Conservation (phyloP, 2,797 vertebrate genomes). For the Tachyglossus aculeatus region DNA sequence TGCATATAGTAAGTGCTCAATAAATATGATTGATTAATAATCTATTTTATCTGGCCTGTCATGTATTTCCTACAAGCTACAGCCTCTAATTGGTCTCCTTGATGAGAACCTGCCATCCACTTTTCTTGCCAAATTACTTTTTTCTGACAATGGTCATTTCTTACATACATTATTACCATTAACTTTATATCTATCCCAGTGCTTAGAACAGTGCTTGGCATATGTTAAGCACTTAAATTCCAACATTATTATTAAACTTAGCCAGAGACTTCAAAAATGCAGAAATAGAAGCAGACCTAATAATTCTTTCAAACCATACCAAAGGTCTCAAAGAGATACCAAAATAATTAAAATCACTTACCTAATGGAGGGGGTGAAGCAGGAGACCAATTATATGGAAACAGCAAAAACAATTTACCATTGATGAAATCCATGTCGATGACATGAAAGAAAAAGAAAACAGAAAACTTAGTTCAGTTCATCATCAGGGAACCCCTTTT, state of each 20-base stretch:
- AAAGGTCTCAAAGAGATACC: neutral
- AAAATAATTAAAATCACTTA: conserved; percentile 66
- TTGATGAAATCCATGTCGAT: conserved; percentile 39
- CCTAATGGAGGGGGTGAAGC: conserved; percentile 62
- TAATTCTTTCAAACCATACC: neutral
- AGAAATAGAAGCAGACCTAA: neutral
- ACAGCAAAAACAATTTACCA: conserved; percentile 25
- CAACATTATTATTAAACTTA: neutral
- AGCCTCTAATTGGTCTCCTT: too few relatives aligned
- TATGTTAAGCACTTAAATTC: too few relatives aligned
- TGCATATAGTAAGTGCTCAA: too few relatives aligned
- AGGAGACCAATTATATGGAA: conserved; percentile 39
- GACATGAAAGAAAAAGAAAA: conserved; percentile 60
- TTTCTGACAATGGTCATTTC: too few relatives aligned
- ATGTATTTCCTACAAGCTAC: too few relatives aligned
- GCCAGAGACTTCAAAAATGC: neutral
- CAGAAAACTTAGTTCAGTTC: conserved; percentile 43
- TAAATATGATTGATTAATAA: too few relatives aligned
- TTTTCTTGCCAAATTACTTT: too few relatives aligned
- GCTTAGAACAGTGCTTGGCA: too few relatives aligned
- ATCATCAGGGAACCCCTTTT: conserved; percentile 7
- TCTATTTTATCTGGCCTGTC: too few relatives aligned
- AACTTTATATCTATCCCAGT: too few relatives aligned
- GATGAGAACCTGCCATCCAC: too few relatives aligned
- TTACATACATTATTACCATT: too few relatives aligned